Base-by-base conservation (phyloP, 2,113 vertebrate genomes). In the Phainopepla nitens region DNA sequence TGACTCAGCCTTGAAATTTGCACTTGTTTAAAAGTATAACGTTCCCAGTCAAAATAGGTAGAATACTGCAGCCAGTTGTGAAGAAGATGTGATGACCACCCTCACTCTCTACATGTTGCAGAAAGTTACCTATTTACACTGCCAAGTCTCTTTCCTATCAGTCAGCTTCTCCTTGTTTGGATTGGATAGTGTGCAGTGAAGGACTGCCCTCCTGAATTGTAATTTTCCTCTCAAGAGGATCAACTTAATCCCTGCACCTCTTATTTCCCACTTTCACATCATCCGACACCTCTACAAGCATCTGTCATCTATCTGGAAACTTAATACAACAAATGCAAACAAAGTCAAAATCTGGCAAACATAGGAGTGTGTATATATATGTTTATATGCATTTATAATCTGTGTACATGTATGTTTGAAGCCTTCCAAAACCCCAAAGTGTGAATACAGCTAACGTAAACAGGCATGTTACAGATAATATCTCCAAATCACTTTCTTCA, bases 1-100 rank as follows among this genome's bases (percentile, higher is more conserved):
- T 58, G 20, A 66, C 73, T 69, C n/a, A 83, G 27, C 15, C 17
- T 57, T 80, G 71, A 81, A 90, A 92, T 45, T 19, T 15, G 5
- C 44, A 64, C 10, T 45, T 66, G 28, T 60, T 89, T 36, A 75
- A 71, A 78, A 89, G 54, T 35, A 36, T 7, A 50, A 11, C 0
- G 0, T 64, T n/a, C 27, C 7, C 6, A 31, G 45, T 79, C 0
- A 0, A 51, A 89, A 72, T 7, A 71, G 8, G 6, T 33, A 13
- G 44, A 42, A 2, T 25, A 54, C 2, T 47, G 10, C 10, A 84
- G 5, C 4, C 12, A 21, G 27, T 13, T 87, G 28, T 10, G 44
- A 80, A 71, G 7, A n/a, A 70, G 10, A 56, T 49, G 6, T 53
- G 68, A 68, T 45, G 7, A n/a, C 4, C 22, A 36, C 3, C 7